These are phyloP conservation scores for Paracanthobrama guichenoti DNA, from an alignment of 2,113 vertebrate genomes.

Conservation along the genomic window DNA sequence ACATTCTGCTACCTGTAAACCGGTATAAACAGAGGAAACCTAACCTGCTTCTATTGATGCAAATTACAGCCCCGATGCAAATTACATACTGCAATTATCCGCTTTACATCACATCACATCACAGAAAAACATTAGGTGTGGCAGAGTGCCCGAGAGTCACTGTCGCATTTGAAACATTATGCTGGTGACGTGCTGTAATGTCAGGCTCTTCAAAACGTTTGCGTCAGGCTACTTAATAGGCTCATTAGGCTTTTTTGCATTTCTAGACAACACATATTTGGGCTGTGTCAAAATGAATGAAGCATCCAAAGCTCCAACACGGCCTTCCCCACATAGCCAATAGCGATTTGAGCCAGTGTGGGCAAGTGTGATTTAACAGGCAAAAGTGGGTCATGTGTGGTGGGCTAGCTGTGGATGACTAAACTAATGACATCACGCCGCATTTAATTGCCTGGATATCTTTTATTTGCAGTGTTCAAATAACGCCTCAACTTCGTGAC, in stretches of 20 bases:
- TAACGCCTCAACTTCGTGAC: slow-evolving; percentile 14
- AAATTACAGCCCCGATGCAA: slow-evolving; percentile 23
- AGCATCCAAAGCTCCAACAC: background rate
- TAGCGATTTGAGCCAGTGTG: background rate
- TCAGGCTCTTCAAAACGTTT: background rate
- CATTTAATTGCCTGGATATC: slow-evolving; percentile 38
- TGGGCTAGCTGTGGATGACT: slow-evolving; percentile 38
- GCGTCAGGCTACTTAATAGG: background rate
- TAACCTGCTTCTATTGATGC: slow-evolving; percentile 27
- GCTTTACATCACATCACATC: slow-evolving; percentile 34
- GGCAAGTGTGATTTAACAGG: slow-evolving; percentile 15
- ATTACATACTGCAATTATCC: slow-evolving; percentile 20
- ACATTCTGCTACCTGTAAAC: slow-evolving; percentile 27
- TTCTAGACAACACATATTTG: background rate
- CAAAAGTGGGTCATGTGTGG: slow-evolving; percentile 28
- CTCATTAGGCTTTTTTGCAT: slow-evolving; percentile 2
- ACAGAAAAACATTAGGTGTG: slow-evolving; percentile 6
- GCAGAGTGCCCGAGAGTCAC: background rate
- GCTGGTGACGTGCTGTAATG: background rate
- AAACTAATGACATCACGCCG: slow-evolving; percentile 17
- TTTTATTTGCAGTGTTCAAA: slow-evolving; percentile 13
- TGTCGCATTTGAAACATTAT: background rate
- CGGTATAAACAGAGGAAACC: slow-evolving; percentile 21
- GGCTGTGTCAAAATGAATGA: background rate
- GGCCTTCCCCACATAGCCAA: background rate